A percentile compares a stretch with the other conserved stretches of the same genome.
Conservation (phyloP, 2,797 vertebrate species). For the Menidia menidia region DNA sequence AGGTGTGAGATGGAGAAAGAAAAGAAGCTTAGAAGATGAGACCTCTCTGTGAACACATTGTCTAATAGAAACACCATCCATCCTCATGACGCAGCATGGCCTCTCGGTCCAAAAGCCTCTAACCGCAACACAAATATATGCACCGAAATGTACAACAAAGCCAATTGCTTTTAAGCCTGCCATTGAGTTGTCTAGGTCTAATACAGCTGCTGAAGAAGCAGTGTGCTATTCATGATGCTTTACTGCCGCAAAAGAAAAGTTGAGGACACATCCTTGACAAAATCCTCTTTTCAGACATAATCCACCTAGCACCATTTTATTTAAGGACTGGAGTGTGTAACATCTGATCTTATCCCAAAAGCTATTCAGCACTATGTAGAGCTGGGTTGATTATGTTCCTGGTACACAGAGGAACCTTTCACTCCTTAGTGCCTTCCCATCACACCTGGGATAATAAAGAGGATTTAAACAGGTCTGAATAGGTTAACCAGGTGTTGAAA, state of each 20-base stretch:
- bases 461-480: constrained; percentile 89
- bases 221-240: constrained; percentile 92
- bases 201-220: constrained; percentile 93
- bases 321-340: constrained; percentile 97
- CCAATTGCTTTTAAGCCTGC: constrained; percentile 93
- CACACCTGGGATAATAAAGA: constrained; percentile 89
- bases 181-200: constrained; percentile 94
- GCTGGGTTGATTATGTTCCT: constrained; percentile 95
- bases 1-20: constrained; percentile 74
- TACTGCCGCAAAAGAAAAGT: constrained; percentile 87
- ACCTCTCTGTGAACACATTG: constrained; percentile 85
- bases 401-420: constrained; percentile 90
- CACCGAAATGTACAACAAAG: constrained; percentile 98
- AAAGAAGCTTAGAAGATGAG: constrained; percentile 90
- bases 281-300: constrained; percentile 99
- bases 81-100: constrained; percentile 91
- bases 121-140: constrained; percentile 90
- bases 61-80: constrained; percentile 90
- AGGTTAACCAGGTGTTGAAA: constrained; percentile 91
- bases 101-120: constrained; percentile 87
- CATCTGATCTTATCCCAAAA: constrained; percentile 96
- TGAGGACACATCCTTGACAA: constrained; percentile 98
- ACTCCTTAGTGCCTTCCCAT: constrained; percentile 87
- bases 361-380: constrained; percentile 90
- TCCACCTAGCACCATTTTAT: constrained; percentile 97